phyloP scores from a whole-genome alignment of 2,888 invertebrate genomes.

The Amphipoea oculea region DNA sequence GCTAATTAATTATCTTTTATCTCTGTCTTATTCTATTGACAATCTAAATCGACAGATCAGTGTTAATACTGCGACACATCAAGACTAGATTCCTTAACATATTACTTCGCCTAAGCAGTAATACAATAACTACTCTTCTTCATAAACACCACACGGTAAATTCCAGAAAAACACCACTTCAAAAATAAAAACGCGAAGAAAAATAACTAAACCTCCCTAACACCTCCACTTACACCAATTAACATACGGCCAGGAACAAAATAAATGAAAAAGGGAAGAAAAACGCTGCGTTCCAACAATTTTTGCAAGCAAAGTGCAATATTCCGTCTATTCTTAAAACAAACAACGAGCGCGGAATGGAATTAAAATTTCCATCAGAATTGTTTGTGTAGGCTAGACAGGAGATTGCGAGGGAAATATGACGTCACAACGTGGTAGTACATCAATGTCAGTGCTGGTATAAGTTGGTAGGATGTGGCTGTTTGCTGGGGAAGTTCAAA shows the following conservation, averaged over 20 bases:
- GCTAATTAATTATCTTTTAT: not conserved
- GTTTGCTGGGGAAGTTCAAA: conserved; percentile 16
- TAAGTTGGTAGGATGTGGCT: conserved; percentile 16
- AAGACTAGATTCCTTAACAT: not conserved
- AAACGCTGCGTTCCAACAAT: conserved; percentile 48
- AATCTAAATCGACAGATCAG: not conserved
- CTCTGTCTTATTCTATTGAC: not conserved
- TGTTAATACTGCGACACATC: not conserved
- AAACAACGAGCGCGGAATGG: conserved; percentile 70
- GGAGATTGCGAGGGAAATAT: conserved; percentile 50
- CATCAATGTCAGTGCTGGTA: conserved; percentile 43
- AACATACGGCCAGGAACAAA: conserved; percentile 40
- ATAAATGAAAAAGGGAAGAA: conserved; percentile 21
- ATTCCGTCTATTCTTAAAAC: conserved; percentile 72
- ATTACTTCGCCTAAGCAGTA: too few species aligned
- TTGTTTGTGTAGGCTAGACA: conserved; percentile 72
- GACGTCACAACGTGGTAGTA: conserved; percentile 55
- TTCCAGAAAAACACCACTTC: not conserved
- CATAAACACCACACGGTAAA: not conserved
- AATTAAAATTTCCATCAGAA: conserved; percentile 79
- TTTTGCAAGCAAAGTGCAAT: conserved; percentile 68
- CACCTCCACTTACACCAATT: conserved; percentile 41
- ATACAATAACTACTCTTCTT: not conserved
- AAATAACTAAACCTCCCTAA: conserved; percentile 15
- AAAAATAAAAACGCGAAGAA: not conserved